phyloP scores from a whole-genome alignment of 2,113 vertebrate species.

The Prochilodus magdalenae region DNA sequence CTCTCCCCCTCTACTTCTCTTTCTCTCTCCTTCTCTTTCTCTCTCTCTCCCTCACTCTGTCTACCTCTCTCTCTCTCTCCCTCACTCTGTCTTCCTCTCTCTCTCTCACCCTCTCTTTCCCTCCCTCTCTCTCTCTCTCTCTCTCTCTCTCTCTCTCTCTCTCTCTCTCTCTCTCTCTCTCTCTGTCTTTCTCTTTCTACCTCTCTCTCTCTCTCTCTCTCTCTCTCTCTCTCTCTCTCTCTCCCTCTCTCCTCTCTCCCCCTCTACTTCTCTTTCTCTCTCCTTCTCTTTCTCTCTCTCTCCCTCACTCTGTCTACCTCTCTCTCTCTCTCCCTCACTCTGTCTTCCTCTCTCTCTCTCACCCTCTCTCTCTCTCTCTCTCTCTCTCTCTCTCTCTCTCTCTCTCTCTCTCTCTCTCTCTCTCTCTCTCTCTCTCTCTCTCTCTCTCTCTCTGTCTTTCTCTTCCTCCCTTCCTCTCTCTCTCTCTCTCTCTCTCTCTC shows the following conservation, averaged over 20 bases:
- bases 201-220: constrained; percentile 51
- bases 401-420: constrained; percentile 65
- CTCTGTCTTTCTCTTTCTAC: constrained; percentile 69
- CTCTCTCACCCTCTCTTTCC: constrained; percentile 65
- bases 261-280: constrained; percentile 64
- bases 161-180: constrained; percentile 65
- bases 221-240: constrained; percentile 65
- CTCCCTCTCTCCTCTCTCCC: too few relatives aligned
- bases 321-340: constrained; percentile 28
- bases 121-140: constrained; percentile 59
- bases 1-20: constrained; percentile 70
- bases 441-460: constrained; percentile 44
- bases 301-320: constrained; percentile 69
- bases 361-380: constrained; percentile 53
- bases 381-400: constrained; percentile 66
- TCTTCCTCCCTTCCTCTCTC: too few relatives aligned
- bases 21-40: constrained; percentile 60
- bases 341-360: constrained; percentile 31
- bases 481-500: constrained; percentile 60
- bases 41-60: constrained; percentile 60
- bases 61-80: constrained; percentile 60
- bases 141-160: constrained; percentile 60
- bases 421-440: constrained; percentile 64
- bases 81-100: too few relatives aligned
- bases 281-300: constrained; percentile 60